phyloP scores from a whole-genome alignment of 2,113 vertebrate species.

The Oncorhynchus keta region DNA sequence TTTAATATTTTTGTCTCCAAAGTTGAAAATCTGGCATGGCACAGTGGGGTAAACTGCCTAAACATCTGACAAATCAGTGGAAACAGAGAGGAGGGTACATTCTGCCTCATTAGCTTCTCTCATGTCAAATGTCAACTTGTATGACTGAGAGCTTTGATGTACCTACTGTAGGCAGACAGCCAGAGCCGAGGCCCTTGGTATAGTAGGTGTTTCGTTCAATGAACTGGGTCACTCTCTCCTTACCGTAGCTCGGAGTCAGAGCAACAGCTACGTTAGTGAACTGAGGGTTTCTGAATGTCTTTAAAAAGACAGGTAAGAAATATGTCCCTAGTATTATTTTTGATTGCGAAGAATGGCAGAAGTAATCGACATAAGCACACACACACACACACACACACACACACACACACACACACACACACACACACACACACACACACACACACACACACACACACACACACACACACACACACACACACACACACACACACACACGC shows the following conservation, averaged over 20 bases:
- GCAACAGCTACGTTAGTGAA: neutral
- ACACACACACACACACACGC: conserved; percentile 20
- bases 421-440: conserved; percentile 21
- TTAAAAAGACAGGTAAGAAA: neutral
- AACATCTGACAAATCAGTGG: neutral
- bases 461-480: neutral
- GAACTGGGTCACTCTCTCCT: neutral
- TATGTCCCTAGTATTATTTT: neutral
- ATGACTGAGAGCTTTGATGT: neutral
- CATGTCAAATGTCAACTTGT: neutral
- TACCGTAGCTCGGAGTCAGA: neutral
- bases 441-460: conserved; percentile 32
- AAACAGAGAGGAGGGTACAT: neutral
- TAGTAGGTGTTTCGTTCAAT: neutral
- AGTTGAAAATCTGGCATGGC: no score
- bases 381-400: conserved; percentile 1
- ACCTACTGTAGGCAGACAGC: neutral
- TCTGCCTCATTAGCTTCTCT: neutral
- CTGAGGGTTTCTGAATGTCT: no score
- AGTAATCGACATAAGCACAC: neutral
- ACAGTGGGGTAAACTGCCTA: no score
- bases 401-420: neutral
- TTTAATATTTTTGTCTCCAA: no score
- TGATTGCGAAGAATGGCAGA: no score
- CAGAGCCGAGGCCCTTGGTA: neutral